phyloP scores from a whole-genome alignment of 2,797 vertebrate species.

The Urophycis tenuis region DNA sequence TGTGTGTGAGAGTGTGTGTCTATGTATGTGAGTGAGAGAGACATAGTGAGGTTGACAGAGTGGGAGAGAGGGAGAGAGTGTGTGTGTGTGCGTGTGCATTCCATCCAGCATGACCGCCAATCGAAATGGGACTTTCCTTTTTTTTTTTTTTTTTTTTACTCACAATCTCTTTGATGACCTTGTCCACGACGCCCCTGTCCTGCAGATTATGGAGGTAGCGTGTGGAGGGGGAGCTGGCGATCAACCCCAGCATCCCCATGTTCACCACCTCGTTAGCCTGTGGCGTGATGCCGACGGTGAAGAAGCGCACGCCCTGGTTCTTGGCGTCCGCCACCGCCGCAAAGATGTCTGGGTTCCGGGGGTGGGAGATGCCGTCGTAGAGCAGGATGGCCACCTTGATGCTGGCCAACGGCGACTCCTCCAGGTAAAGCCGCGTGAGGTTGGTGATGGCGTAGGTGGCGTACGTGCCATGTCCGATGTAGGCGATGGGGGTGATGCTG shows the following conservation, averaged over 20 bases:
- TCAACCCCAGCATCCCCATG: constrained; percentile 72
- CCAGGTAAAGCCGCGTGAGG: constrained; percentile 80
- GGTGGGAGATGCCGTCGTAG: constrained; percentile 81
- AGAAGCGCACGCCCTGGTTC: constrained; percentile 82
- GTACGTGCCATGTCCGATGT: constrained; percentile 86
- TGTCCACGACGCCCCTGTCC: constrained; percentile 74
- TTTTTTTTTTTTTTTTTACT: constrained; percentile 42
- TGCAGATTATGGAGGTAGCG: constrained; percentile 85
- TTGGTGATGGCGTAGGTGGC: constrained; percentile 89
- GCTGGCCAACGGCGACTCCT: constrained; percentile 69
- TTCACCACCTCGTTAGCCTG: constrained; percentile 75
- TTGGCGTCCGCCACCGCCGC: constrained; percentile 81
- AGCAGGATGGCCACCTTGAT: constrained; percentile 81
- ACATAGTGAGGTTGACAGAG: no score
- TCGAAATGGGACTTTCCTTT: no score
- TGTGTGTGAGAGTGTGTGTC: no score
- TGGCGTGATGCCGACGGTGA: constrained; percentile 80
- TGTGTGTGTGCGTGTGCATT: neutral
- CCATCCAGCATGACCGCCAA: no score
- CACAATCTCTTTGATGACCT: constrained; percentile 80
- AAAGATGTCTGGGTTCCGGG: constrained; percentile 85
- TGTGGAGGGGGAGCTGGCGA: constrained; percentile 76
- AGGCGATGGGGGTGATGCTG: constrained; percentile 67
- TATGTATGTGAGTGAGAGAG: no score
- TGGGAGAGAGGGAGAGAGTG: no score